phyloP scores from a whole-genome alignment of 2,113 vertebrate genomes.

The Bos indicus region DNA sequence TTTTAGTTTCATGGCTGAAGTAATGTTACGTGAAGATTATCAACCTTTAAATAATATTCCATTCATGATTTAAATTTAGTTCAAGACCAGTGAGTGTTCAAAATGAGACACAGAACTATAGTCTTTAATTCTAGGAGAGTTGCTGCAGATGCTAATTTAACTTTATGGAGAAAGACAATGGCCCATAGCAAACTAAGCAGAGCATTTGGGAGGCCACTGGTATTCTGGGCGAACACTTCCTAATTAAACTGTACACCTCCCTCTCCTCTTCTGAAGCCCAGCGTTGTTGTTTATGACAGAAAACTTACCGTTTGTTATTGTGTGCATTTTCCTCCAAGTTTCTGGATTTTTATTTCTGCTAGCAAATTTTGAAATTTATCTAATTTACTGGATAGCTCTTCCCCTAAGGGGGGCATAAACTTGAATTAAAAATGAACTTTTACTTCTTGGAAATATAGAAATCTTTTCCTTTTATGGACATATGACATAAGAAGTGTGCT shows the following conservation, averaged over 20 bases:
- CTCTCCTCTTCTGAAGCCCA: background rate
- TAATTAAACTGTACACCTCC: background rate
- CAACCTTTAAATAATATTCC: constrained; percentile 18
- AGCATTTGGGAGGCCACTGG: background rate
- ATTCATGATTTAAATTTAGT: constrained; percentile 24
- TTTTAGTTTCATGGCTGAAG: constrained; percentile 25
- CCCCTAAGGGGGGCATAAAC: background rate
- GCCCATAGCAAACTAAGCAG: background rate
- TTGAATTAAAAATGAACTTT: constrained; percentile 30
- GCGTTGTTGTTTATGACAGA: background rate
- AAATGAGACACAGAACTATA: background rate
- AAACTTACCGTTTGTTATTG: background rate
- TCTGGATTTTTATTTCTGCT: constrained; percentile 23
- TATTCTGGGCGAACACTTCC: background rate
- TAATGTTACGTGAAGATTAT: background rate
- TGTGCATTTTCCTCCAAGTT: background rate
- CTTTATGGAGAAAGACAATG: background rate
- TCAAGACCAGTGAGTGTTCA: constrained; percentile 15
- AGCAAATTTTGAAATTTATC: constrained; percentile 10
- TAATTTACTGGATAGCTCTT: background rate
- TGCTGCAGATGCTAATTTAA: constrained; percentile 49
- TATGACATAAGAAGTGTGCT: background rate
- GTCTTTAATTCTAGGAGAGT: background rate
- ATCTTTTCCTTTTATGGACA: background rate
- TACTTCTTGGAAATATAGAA: background rate